Evolutionary conservation across 2,797 vertebrate genomes (phyloP).

Genomic region (Alfaro cultratus): DNA sequence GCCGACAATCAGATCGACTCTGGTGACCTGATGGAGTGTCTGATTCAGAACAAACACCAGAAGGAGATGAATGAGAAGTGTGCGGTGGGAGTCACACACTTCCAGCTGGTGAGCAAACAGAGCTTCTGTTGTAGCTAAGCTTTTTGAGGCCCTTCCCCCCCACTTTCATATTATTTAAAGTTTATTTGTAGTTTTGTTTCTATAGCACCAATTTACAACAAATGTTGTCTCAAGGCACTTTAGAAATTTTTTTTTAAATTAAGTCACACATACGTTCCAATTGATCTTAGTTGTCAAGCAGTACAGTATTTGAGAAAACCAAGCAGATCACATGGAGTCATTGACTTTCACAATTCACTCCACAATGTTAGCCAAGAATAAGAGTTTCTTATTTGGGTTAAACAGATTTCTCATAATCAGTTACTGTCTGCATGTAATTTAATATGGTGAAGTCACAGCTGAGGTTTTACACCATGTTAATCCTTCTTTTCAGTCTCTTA

Average conservation of each 20-base stretch:
- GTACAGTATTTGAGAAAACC: too few relatives aligned
- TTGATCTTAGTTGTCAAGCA: too few relatives aligned
- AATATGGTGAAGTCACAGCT: not conserved
- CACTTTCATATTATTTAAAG: not conserved
- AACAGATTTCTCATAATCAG: not conserved
- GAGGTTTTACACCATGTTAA: not conserved
- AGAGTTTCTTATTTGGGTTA: too few relatives aligned
- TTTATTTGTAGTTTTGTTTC: not conserved
- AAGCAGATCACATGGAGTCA: too few relatives aligned
- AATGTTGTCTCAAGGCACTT: too few relatives aligned
- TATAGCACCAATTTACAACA: too few relatives aligned
- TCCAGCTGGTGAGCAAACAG: constrained; percentile 90
- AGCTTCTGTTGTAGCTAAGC: not conserved
- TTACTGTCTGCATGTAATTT: not conserved
- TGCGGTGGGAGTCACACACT: constrained; percentile 92
- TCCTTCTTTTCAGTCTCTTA: not conserved
- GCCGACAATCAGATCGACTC: constrained; percentile 96
- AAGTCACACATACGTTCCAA: too few relatives aligned
- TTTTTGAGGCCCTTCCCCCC: not conserved
- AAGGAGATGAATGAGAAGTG: constrained; percentile 99
- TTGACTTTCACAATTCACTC: too few relatives aligned
- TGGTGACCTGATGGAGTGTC: constrained; percentile 95
- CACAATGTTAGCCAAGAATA: too few relatives aligned
- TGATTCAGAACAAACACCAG: constrained; percentile 96
- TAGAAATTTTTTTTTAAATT: too few relatives aligned